Evolutionary conservation across 2,113 vertebrate genomes (phyloP).

Genomic region (human): DNA sequence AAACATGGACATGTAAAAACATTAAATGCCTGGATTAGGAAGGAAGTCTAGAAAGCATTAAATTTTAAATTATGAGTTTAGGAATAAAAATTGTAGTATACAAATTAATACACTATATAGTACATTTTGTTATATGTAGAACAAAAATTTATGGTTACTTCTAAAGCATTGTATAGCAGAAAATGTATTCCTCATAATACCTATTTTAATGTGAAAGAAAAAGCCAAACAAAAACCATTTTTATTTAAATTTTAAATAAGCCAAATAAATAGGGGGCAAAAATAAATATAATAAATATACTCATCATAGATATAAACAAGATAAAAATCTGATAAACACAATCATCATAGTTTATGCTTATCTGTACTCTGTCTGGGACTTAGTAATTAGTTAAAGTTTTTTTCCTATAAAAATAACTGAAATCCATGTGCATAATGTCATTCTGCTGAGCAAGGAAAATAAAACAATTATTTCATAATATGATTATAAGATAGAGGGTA

Average conservation of each 20-base stretch:
- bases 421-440: neutral
- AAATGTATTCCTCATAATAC: neutral
- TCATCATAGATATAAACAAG: neutral
- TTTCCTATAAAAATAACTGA: neutral
- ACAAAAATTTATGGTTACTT: neutral
- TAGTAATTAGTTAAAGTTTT: conserved; percentile 29
- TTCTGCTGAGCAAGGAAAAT: conserved; percentile 41
- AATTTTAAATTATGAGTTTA: conserved; percentile 9
- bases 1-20: neutral
- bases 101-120: neutral
- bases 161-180: neutral
- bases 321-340: neutral
- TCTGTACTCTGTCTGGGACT: neutral
- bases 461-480: conserved; percentile 22
- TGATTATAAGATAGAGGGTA: neutral
- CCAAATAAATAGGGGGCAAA: neutral
- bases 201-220: neutral
- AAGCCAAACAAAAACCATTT: neutral
- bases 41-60: neutral
- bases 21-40: neutral
- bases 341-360: neutral
- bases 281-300: neutral
- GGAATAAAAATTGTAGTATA: neutral
- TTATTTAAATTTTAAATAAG: neutral
- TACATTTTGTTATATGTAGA: neutral